Conservation (phyloP, 1,140 invertebrate species). For the Drosophila murphyi region DNA sequence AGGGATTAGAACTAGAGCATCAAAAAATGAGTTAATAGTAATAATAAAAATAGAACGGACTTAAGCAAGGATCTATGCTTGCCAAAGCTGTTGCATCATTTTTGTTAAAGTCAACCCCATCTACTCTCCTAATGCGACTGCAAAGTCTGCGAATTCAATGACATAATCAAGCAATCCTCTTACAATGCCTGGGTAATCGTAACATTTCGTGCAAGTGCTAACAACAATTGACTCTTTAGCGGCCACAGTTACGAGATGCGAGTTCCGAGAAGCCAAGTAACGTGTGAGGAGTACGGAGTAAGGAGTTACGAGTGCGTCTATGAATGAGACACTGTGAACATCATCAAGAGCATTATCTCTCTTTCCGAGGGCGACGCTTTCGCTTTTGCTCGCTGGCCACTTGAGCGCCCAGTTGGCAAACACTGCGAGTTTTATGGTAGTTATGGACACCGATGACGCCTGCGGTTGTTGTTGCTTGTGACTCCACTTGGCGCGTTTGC, state of each 20-base stretch:
- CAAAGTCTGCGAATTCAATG: not conserved
- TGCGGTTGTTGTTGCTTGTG: slow-evolving; percentile 1
- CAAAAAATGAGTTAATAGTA: no score
- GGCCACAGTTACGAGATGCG: not conserved
- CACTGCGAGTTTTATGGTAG: slow-evolving; percentile 4
- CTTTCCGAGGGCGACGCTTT: slow-evolving; percentile 47
- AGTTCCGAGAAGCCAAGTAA: slow-evolving; percentile 1
- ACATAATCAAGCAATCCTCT: slow-evolving; percentile 33
- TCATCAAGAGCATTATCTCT: slow-evolving; percentile 32
- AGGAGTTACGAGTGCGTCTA: slow-evolving; percentile 32
- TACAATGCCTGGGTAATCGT: slow-evolving; percentile 20
- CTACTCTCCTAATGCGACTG: no score
- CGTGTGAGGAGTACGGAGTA: not conserved
- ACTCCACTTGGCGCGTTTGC: slow-evolving; percentile 43
- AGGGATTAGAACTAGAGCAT: no score
- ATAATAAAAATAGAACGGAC: no score
- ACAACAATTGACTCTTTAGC: slow-evolving; percentile 41
- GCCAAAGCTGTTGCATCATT: no score
- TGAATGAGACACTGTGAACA: slow-evolving; percentile 17
- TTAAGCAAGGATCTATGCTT: no score
- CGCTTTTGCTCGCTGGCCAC: slow-evolving; percentile 40
- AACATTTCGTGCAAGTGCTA: slow-evolving; percentile 43
- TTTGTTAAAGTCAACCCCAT: no score
- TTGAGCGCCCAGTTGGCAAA: slow-evolving; percentile 32
- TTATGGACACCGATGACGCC: slow-evolving; percentile 1